Percentiles rank a stretch among this genome's conserved stretches.
phyloP scores from a whole-genome alignment of 2,113 vertebrate species.

The Elaphurus davidianus region DNA sequence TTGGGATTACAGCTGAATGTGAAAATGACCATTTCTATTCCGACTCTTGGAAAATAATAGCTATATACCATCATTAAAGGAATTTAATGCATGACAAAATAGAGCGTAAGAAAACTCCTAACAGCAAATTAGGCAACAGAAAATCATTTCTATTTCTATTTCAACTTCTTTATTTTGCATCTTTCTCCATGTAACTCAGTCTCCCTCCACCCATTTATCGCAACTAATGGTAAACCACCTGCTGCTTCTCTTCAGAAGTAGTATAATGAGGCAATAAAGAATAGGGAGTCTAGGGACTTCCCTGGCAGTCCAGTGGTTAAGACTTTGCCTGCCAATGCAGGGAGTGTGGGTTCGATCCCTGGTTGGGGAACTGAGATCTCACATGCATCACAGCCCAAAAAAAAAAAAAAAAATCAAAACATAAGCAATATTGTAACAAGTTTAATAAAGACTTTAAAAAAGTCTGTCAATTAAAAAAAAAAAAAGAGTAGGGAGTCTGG shows the following conservation, averaged over 20 bases:
- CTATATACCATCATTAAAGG: neutral
- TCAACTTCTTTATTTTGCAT: neutral
- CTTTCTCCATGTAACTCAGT: neutral
- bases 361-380: neutral
- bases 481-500: neutral
- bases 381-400: neutral
- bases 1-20: neutral
- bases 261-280: neutral
- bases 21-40: neutral
- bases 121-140: neutral
- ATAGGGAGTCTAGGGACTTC: neutral
- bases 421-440: neutral
- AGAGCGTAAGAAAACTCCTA: neutral
- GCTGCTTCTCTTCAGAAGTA: neutral
- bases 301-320: neutral
- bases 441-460: neutral
- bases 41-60: neutral
- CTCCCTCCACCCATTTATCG: neutral
- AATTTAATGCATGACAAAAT: neutral
- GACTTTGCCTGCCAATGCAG: neutral
- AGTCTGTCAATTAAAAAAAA: neutral
- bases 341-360: neutral
- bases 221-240: neutral
- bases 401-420: neutral
- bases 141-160: neutral